Conservation (phyloP, 2,888 invertebrate genomes). For the Rambutsinella grinnellia region DNA sequence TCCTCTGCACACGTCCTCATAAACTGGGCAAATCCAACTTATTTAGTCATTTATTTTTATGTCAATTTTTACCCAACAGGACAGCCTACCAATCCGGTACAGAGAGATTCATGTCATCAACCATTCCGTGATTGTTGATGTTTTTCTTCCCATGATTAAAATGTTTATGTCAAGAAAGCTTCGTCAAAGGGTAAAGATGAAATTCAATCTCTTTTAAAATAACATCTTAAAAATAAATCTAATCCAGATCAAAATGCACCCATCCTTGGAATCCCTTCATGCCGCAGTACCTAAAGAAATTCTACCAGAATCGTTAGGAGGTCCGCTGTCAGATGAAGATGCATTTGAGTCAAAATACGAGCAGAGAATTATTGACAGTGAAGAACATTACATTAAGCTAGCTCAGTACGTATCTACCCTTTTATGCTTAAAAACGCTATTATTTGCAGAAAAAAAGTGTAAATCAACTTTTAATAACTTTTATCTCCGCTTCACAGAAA, state of each 20-base stretch:
- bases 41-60: background rate
- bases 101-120: conserved; percentile 35
- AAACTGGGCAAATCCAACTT: background rate
- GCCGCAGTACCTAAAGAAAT: conserved; percentile 28
- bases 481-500: conserved; percentile 4
- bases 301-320: conserved; percentile 43
- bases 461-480: background rate
- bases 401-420: conserved; percentile 18
- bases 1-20: background rate
- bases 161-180: conserved; percentile 40
- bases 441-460: background rate
- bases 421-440: background rate
- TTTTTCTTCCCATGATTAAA: conserved; percentile 37
- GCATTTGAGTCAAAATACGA: conserved; percentile 44
- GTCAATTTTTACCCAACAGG: conserved; percentile 10
- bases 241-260: conserved; percentile 28
- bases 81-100: conserved; percentile 30
- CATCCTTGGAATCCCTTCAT: conserved; percentile 31
- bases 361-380: conserved; percentile 35
- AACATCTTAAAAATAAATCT: background rate
- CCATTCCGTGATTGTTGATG: conserved; percentile 32
- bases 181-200: conserved; percentile 14
- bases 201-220: background rate
- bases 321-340: conserved; percentile 42
- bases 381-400: conserved; percentile 27